phyloP scores from a whole-genome alignment of 2,113 vertebrate genomes.

The Podiceps cristatus region DNA sequence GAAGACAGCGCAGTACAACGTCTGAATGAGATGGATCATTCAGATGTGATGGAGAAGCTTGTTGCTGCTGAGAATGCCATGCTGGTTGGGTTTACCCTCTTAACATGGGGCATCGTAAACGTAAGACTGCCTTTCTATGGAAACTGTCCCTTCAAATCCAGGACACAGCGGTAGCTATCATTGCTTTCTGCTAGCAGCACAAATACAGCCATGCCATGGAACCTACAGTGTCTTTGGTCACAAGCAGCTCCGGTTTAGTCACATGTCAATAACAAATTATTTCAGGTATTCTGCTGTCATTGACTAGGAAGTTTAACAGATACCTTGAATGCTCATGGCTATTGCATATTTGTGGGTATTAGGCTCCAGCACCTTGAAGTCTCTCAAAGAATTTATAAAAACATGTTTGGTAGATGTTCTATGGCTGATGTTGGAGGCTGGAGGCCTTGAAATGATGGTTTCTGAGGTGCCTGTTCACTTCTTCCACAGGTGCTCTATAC shows the following conservation, averaged over 20 bases:
- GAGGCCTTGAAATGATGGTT: background rate
- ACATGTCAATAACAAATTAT: accelerated
- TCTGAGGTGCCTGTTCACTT: background rate
- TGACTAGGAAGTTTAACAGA: background rate
- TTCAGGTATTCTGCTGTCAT: background rate
- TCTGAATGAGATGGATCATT: slow-evolving; percentile 39
- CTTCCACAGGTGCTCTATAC: background rate
- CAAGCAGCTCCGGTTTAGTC: background rate
- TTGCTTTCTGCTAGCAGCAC: background rate
- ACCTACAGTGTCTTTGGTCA: background rate
- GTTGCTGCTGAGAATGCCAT: background rate
- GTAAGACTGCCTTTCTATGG: background rate
- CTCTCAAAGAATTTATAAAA: background rate
- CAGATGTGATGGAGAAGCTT: background rate
- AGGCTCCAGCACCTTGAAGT: background rate
- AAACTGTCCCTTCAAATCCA: background rate
- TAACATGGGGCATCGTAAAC: background rate
- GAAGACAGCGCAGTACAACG: background rate
- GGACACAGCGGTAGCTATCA: background rate
- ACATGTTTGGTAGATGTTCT: background rate
- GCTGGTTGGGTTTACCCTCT: background rate
- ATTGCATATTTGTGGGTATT: background rate
- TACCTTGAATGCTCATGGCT: background rate
- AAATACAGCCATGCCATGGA: background rate
- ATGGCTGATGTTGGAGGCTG: background rate